Percentiles rank a stretch among this genome's conserved stretches.
phyloP scores from a whole-genome alignment of 2,113 vertebrate species.

The Chamaetylas fuelleborni region DNA sequence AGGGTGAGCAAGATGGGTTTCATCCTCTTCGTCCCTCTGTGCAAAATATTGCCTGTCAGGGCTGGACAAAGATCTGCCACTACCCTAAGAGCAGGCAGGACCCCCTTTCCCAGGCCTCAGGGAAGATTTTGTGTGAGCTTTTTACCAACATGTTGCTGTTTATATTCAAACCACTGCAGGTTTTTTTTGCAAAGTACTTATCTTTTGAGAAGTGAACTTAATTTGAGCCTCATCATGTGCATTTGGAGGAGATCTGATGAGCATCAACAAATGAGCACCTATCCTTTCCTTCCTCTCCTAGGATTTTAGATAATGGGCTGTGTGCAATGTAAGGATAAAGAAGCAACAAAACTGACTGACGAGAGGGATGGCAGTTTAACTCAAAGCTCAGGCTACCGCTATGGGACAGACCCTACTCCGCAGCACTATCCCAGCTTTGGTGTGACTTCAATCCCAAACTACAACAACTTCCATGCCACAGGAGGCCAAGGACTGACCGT shows the following conservation, averaged over 20 bases:
- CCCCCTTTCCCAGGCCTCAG: not conserved
- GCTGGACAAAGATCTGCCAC: not conserved
- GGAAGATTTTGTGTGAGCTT: not conserved
- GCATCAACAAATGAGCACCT: not conserved
- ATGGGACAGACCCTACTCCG: slow-evolving; percentile 90
- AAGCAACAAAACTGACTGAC: slow-evolving; percentile 94
- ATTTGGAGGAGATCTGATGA: not conserved
- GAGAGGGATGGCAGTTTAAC: slow-evolving; percentile 87
- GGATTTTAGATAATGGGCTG: slow-evolving; percentile 98
- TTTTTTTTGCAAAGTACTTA: not conserved
- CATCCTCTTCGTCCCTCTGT: rapidly evolving
- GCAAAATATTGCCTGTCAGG: not conserved
- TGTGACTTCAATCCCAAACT: slow-evolving; percentile 92
- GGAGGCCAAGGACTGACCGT: slow-evolving; percentile 87
- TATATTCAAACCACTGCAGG: not conserved
- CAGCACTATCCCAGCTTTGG: slow-evolving; percentile 91
- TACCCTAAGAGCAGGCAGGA: not conserved
- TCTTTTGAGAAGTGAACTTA: not conserved
- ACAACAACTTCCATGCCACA: slow-evolving; percentile 91
- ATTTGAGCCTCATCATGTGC: not conserved
- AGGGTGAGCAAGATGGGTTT: not conserved
- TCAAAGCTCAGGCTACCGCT: slow-evolving; percentile 87
- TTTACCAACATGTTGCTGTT: not conserved
- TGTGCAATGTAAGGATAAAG: slow-evolving; percentile 99
- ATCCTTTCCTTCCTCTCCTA: slow-evolving; percentile 45